Base-by-base conservation (phyloP, 2,797 vertebrate genomes). In the Manis pentadactyla region DNA sequence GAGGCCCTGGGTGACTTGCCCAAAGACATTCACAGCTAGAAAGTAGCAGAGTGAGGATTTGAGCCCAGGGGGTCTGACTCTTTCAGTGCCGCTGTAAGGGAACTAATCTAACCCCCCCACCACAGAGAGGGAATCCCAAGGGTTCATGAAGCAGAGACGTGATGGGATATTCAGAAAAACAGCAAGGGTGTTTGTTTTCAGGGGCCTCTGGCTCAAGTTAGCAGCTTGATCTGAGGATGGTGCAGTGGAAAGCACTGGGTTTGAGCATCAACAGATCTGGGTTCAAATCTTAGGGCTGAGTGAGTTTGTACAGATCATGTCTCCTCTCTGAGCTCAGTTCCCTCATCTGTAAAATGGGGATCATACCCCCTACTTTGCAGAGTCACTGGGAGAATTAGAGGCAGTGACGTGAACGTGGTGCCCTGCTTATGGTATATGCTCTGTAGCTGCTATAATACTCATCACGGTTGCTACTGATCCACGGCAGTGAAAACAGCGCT, bases 391-490 rank as follows among this genome's bases (percentile, higher is more conserved):
- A 18, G 57, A 11, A 21, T 55, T 19, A 15, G 59, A 42, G 29
- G 37, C 4, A 7, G 49, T 13, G 46, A 66, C 23, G 0, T 4
- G 63, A 19, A 31, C 2, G 0, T 61, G 17, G 1, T 10, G 1
- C 19, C 37, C 25, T n/a, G 17, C 0, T 0, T 5, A 17, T 0
- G 12, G 31, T 2, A 1, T 14, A 10, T 39, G 81, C 71, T n/a
- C 69, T 8, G 66, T 5, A 23, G 46, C 53, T 61, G 25, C 59
- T 23, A 5, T 42, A 13, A 7, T 46, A 46, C 46, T n/a, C 49
- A 9, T 66, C 17, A 37, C 29, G 68, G 66, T 10, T 55, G 4
- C 39, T 25, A 0, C 49, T 64, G 55, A 66, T 78, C 17, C 75
- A 34, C 17, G 7, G 19, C 21, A 34, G 57, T 15, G 21, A 13